phyloP scores from a whole-genome alignment of 2,113 vertebrate species.

The Mionectes macconnelli region DNA sequence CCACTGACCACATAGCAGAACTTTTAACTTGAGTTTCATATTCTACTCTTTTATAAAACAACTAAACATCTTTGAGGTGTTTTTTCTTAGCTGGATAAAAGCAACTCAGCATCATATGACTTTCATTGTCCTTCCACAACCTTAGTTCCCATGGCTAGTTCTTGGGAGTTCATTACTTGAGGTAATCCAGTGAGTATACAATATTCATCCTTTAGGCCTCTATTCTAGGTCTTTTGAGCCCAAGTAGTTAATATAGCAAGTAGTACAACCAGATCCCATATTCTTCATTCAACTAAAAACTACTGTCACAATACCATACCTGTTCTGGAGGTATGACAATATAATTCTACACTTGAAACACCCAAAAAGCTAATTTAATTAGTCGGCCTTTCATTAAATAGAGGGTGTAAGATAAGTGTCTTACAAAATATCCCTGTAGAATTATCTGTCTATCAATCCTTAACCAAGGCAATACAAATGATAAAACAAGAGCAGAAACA shows the following conservation, averaged over 20 bases:
- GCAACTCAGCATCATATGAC: background rate
- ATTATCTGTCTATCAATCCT: background rate
- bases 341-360: background rate
- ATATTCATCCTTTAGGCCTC: background rate
- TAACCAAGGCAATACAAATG: background rate
- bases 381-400: background rate
- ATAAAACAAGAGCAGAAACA: background rate
- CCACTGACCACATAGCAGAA: background rate
- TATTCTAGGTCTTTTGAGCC: background rate
- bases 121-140: background rate
- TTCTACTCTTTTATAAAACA: background rate
- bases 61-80: background rate
- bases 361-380: background rate
- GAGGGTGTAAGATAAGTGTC: background rate
- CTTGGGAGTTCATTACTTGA: background rate
- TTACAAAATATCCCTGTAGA: background rate
- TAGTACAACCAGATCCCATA: background rate
- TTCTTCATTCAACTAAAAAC: background rate
- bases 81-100: background rate
- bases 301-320: background rate
- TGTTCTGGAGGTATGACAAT: background rate
- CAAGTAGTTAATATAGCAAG: background rate
- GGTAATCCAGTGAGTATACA: background rate
- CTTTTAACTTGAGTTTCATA: background rate
- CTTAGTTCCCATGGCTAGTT: background rate